Base-by-base conservation (phyloP, 2,888 invertebrate species). In the Proisotoma minuta region DNA sequence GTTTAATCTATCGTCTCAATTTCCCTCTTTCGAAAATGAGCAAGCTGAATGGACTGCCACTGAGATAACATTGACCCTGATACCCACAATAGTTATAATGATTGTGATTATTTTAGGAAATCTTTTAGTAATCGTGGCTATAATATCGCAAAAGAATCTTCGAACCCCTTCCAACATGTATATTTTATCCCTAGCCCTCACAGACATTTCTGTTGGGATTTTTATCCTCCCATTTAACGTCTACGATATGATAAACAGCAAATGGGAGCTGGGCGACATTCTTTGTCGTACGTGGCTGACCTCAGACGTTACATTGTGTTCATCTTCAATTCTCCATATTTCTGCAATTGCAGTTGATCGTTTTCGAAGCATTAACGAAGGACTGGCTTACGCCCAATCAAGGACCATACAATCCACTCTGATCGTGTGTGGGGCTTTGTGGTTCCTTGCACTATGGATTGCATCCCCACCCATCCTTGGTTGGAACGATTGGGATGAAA, bases 311-410 rank as follows among this genome's bases (percentile, higher is more conserved):
- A 65, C 68, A 10, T 59, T 71, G 3, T 73, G 73, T 48, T 67
- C 67, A 10, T 62, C 65, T 0, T 71, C 71, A 1, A 73, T 73
- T 22, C 66, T 73, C 10, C 73, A 71, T 51, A 62, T 73, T 20
- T 61, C 64, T 27, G 70, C 69, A 1, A 72, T 72, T 39, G 72
- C 72, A 5, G 60, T 72, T 22, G 72, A 72, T 39, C 64, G 73
- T 8, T 73, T 67, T 49, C 62, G 71, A 39, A 69, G 67, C 23
- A 70, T 73, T 15, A 71, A 65, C 18, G 73, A 73, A 53, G 71
- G 71, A 8, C 59, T 71, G 1, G 23, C 59, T 1, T 73, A 73
- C 53, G 66, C 68, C 23, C 67, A 68, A 22, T 63, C 65, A 10
- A 40, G 70, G 26, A 69, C 67, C 1, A 60, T 68, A 4, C 39